Base-by-base conservation (phyloP, 1,140 invertebrate genomes). In the Musca vetustissima region DNA sequence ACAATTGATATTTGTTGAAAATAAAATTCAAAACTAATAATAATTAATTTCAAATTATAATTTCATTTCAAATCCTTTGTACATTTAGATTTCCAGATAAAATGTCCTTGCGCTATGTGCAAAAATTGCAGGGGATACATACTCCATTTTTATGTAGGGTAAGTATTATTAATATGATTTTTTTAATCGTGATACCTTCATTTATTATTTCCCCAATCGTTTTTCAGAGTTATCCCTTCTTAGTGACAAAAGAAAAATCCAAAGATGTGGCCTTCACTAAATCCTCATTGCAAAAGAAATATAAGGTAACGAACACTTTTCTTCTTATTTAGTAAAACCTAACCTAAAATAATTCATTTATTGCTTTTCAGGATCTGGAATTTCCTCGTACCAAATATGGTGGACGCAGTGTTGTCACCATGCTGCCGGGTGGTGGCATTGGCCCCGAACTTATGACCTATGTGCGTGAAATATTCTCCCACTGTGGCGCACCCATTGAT, bases 371-470 rank as follows among this genome's bases (percentile, higher is more conserved):
- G 76, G 74, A 74, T 28, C 76, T 84, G 67, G 74, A 87, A 49
- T 91, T 93, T 72, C 91, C 92, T 24, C 90, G 90, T 73, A 95
- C 95, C 13, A 92, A 95, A 76, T 98, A 98, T 86, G 96, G 96
- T 69, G 95, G 96, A 64, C 87, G 96, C 66, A 92, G 97, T 84
- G 93, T 93, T 17, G 95, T 97, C 36, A 96, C 95, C 22, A 92
- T 97, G 88, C 83, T 98, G 15, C 95, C 96, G 68, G 96, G 96
- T 66, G 94, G 95, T 81, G 96, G 95, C 68, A 97, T 98, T 80
- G 95, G 96, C 17, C 93, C 96, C 1, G 95, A 99, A 83, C 88
- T 98, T 71, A 95, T 96, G 91, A 86, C 85, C 66, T 94, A 97
- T 84, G 93, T 98, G 32, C 91, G 91, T 76, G 92, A 96, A 71